A percentile compares a stretch with the other conserved stretches of the same genome.
Evolutionary conservation across 2,797 vertebrate species (phyloP).

Genomic region (Chromobotia macracanthus): DNA sequence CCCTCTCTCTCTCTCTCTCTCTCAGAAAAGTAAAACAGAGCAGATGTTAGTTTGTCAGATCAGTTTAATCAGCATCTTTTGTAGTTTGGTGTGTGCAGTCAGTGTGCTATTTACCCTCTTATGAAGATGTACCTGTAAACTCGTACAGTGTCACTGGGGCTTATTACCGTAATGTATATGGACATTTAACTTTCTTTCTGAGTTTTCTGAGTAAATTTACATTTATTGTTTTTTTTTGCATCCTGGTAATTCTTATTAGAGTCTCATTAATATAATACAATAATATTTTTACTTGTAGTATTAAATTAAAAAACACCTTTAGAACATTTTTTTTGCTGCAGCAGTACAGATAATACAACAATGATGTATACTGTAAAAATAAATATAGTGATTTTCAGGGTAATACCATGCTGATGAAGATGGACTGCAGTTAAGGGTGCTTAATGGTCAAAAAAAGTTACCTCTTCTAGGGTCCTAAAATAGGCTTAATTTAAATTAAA

Average conservation of each 20-base stretch:
- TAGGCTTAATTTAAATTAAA: background rate
- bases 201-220: too few relatives aligned
- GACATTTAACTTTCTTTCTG: background rate
- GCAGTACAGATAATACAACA: too few relatives aligned
- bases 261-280: too few relatives aligned
- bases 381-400: too few relatives aligned
- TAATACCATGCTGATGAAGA: too few relatives aligned
- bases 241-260: background rate
- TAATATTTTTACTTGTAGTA: too few relatives aligned
- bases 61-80: conserved; percentile 5
- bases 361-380: too few relatives aligned
- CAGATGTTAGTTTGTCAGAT: conserved; percentile 17
- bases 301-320: too few relatives aligned
- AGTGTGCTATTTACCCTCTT: background rate
- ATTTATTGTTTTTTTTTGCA: background rate
- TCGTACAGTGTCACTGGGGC: background rate
- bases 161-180: background rate
- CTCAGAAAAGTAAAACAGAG: background rate
- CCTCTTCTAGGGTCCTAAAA: too few relatives aligned
- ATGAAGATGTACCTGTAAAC: background rate
- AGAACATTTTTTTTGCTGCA: too few relatives aligned
- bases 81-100: background rate
- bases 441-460: too few relatives aligned
- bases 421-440: too few relatives aligned
- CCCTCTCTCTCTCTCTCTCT: background rate